These are phyloP conservation scores for Melinaea menophilus DNA, from an alignment of 2,888 invertebrate genomes.

Conservation along the genomic window DNA sequence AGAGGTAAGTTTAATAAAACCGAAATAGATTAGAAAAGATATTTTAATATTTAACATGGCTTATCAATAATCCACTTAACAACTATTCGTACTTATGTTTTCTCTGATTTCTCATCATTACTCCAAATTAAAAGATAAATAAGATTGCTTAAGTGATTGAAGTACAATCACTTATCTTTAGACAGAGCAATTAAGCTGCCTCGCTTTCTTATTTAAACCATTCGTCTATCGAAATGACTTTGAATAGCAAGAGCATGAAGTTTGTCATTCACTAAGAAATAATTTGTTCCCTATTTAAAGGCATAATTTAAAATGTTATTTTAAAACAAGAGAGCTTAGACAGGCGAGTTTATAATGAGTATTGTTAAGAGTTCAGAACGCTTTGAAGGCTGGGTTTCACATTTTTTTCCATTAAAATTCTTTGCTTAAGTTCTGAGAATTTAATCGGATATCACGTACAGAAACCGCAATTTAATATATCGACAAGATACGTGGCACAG, in stretches of 20 bases:
- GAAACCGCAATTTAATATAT: constrained; percentile 24
- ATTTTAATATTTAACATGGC: too few relatives aligned
- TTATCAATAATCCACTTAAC: too few relatives aligned
- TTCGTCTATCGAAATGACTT: constrained; percentile 22
- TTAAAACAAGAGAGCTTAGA: constrained; percentile 28
- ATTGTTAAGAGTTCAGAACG: constrained; percentile 54
- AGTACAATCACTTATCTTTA: constrained; percentile 19
- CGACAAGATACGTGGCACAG: constrained; percentile 12
- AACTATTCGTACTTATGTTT: background rate
- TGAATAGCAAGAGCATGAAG: constrained; percentile 27
- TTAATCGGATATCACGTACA: constrained; percentile 35
- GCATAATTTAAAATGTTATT: constrained; percentile 31
- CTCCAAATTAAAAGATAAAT: constrained; percentile 1
- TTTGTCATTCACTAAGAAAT: constrained; percentile 30
- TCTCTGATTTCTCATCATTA: background rate
- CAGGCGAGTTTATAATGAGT: constrained; percentile 41
- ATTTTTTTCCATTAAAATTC: constrained; percentile 71
- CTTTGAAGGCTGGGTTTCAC: constrained; percentile 59
- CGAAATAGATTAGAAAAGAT: too few relatives aligned
- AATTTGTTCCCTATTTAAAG: constrained; percentile 31
- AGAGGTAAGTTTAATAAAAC: background rate
- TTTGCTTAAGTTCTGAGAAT: constrained; percentile 56
- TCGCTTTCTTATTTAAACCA: constrained; percentile 19
- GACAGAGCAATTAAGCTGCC: constrained; percentile 28
- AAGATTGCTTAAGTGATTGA: constrained; percentile 11